Percentiles rank a stretch among this genome's conserved stretches.
Evolutionary conservation across 2,888 invertebrate genomes (phyloP).

Genomic region (Periphyllus acericola): DNA sequence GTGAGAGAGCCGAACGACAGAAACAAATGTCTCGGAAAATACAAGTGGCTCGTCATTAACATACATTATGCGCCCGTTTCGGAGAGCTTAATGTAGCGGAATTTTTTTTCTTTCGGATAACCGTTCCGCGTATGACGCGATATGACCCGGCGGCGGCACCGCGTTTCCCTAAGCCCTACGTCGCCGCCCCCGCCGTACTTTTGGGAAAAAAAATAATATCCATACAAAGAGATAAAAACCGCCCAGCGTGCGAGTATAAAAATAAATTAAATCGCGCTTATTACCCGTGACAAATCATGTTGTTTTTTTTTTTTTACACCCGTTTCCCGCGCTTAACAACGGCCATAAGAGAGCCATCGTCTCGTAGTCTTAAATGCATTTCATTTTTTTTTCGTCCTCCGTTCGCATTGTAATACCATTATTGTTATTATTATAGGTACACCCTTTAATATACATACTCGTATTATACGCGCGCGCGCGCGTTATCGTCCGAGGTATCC

Average conservation of each 20-base stretch:
- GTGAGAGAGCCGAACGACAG: slow-evolving; percentile 35
- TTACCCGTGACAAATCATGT: slow-evolving; percentile 57
- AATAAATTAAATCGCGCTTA: slow-evolving; percentile 60
- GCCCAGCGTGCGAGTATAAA: slow-evolving; percentile 2
- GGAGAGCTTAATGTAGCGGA: slow-evolving; percentile 54
- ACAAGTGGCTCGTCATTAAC: slow-evolving; percentile 61
- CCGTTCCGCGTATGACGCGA: slow-evolving; percentile 37
- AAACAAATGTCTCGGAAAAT: slow-evolving; percentile 61
- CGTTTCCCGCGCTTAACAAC: background rate
- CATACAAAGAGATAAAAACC: background rate
- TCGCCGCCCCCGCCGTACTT: background rate
- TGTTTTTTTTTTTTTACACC: background rate
- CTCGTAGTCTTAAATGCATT: slow-evolving; percentile 19
- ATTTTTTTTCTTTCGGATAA: slow-evolving; percentile 45
- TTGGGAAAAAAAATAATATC: background rate
- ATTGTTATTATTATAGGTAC: background rate
- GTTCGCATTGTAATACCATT: background rate
- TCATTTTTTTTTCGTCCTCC: slow-evolving; percentile 25
- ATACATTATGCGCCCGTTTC: slow-evolving; percentile 59
- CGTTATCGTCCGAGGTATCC: background rate
- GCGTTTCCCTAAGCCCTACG: background rate
- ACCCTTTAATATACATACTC: background rate
- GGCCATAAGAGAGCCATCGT: slow-evolving; percentile 22
- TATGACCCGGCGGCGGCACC: slow-evolving; percentile 21
- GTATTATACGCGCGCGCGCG: background rate